A percentile compares a stretch with the other conserved stretches of the same genome.
phyloP scores from a whole-genome alignment of 1,140 invertebrate species.

The Zeugodacus cucurbitae region DNA sequence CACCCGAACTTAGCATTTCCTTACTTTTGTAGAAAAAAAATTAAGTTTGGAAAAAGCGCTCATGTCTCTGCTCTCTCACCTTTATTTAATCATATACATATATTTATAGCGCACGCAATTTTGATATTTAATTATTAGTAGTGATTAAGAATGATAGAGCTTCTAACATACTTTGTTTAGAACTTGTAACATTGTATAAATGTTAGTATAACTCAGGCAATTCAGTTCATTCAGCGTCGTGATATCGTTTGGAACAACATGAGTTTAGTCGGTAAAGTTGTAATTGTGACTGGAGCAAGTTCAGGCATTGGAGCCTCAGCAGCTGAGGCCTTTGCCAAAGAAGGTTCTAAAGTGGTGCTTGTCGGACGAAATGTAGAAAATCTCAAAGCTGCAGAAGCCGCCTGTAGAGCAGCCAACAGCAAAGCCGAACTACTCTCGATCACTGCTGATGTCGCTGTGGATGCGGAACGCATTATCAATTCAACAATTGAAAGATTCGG shows the following conservation, averaged over 20 bases:
- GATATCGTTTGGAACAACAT: conserved; percentile 56
- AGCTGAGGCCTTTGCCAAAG: conserved; percentile 79
- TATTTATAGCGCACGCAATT: too few species aligned
- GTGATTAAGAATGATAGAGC: neutral
- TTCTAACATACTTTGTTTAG: conserved; percentile 53
- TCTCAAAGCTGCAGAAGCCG: conserved; percentile 69
- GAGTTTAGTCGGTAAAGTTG: conserved; percentile 76
- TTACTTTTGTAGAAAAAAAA: too few species aligned
- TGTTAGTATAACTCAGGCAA: neutral
- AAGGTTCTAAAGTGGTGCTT: conserved; percentile 75
- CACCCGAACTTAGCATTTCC: too few species aligned
- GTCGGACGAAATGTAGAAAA: conserved; percentile 79
- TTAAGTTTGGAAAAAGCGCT: too few species aligned
- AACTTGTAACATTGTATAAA: neutral
- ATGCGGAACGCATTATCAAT: conserved; percentile 72
- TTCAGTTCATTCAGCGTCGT: neutral
- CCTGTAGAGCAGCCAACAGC: conserved; percentile 66
- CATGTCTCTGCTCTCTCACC: too few species aligned
- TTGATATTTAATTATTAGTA: too few species aligned
- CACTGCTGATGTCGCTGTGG: conserved; percentile 73
- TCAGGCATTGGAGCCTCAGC: conserved; percentile 89
- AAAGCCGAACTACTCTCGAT: conserved; percentile 63
- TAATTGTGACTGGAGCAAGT: conserved; percentile 82
- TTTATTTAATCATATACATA: too few species aligned
- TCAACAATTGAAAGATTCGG: conserved; percentile 72